Base-by-base conservation (phyloP, 1,140 invertebrate species). In the Magallana gigas region DNA sequence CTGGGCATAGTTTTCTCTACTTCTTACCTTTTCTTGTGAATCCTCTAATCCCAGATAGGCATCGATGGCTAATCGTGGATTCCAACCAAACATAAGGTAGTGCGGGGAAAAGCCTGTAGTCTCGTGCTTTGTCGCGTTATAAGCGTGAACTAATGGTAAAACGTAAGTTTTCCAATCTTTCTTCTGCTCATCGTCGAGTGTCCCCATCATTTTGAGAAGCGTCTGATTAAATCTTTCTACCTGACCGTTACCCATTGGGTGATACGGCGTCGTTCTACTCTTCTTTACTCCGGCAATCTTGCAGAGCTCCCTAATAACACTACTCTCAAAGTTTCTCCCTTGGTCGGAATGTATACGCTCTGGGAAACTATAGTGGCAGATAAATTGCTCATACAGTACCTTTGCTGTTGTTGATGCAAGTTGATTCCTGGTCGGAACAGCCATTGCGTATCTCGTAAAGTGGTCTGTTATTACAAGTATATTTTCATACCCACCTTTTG, bases 11-110 rank as follows among this genome's bases (percentile, higher is more conserved):
- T 23, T 23, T 62, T 85, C 60, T 16, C 60, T 36, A 59, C 60
- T 84, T 68, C 83, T 18, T 85, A 56, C 5, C 29, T 6, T 18
- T n/a, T 85, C 12, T 29, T n/a, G 16, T 29, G 64, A 29, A 29
- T 71, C 18, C 11, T 83, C 82, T n/a, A 56, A 57, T 6, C 87
- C 87, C 29, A 88, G 36, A 60, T 83, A 88, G n/a, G 87, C 87
- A 62, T 88, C 87, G 0, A 88, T 81, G 14, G 87, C 62, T 8
- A 88, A 29, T 1, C 83, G 57, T 14, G 87, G 87, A 36, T 85
- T 64, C 83, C 87, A 85, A 62, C 87, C 87, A 81, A 88, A 88
- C 87, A 88, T 88, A 1, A 88, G 60, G 56, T 80, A 84, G 62
- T 88, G 83, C 8, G 58, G 87, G 1, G 59, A 68, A 60, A 57